These are phyloP conservation scores for Amblyjoppa fuscipennis DNA, from an alignment of 2,888 invertebrate genomes.

Conservation along the genomic window DNA sequence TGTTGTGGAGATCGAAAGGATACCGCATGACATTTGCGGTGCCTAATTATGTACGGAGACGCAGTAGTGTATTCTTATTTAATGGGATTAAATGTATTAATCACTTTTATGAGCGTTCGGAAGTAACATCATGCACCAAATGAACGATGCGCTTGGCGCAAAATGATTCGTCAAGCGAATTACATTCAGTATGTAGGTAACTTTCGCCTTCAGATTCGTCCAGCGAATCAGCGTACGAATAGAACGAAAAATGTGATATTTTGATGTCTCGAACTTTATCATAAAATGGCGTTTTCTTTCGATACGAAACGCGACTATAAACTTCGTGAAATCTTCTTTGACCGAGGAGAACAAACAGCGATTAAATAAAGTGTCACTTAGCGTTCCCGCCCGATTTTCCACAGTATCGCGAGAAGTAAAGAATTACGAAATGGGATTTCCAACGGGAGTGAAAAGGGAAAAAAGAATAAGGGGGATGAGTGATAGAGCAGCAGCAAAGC, in stretches of 20 bases:
- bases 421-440: neutral
- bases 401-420: constrained; percentile 12
- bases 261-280: neutral
- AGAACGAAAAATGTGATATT: neutral
- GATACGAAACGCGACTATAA: neutral
- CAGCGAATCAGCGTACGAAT: neutral
- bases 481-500: constrained; percentile 29
- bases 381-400: neutral
- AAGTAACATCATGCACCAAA: too few species aligned
- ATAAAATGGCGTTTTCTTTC: neutral
- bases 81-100: too few species aligned
- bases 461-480: constrained; percentile 9
- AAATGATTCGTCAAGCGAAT: neutral
- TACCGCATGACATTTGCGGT: neutral
- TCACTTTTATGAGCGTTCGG: too few species aligned
- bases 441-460: neutral
- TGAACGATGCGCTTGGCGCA: too few species aligned
- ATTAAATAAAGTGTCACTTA: neutral
- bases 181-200: neutral
- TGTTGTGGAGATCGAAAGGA: neutral
- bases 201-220: neutral
- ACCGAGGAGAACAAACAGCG: neutral
- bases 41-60: neutral
- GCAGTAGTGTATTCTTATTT: too few species aligned
- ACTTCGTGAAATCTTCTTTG: neutral